Percentiles rank a stretch among this genome's conserved stretches.
These are phyloP conservation scores for Okapia johnstoni DNA, from an alignment of 2,113 vertebrate species.

Conservation along the genomic window DNA sequence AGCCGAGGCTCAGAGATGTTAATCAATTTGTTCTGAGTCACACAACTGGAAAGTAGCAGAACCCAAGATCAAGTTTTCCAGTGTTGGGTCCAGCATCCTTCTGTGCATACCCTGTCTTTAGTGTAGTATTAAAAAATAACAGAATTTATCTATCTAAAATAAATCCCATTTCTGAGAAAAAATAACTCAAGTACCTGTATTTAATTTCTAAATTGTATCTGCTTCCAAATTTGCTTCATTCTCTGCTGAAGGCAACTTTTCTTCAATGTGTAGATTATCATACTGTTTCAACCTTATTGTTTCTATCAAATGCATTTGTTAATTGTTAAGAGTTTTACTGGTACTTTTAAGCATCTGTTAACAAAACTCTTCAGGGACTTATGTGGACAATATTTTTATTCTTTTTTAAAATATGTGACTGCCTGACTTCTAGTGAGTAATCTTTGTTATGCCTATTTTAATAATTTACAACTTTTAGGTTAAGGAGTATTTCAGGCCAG, in stretches of 20 bases:
- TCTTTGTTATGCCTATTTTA: background rate
- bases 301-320: background rate
- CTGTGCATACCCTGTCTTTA: background rate
- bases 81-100: background rate
- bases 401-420: background rate
- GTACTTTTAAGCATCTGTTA: background rate
- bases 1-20: background rate
- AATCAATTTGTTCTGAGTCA: background rate
- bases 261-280: background rate
- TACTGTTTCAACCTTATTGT: background rate
- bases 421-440: background rate
- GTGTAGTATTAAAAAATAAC: background rate
- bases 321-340: background rate
- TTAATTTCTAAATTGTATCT: background rate
- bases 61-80: background rate
- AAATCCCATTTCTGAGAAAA: background rate
- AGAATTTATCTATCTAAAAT: background rate
- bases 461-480: background rate
- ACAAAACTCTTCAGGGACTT: background rate
- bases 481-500: background rate
- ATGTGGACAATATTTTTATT: background rate
- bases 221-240: background rate
- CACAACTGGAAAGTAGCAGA: background rate
- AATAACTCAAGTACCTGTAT: background rate
- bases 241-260: background rate